Evolutionary conservation across 2,797 vertebrate genomes (phyloP).

Genomic region (Gambelia wislizenii): DNA sequence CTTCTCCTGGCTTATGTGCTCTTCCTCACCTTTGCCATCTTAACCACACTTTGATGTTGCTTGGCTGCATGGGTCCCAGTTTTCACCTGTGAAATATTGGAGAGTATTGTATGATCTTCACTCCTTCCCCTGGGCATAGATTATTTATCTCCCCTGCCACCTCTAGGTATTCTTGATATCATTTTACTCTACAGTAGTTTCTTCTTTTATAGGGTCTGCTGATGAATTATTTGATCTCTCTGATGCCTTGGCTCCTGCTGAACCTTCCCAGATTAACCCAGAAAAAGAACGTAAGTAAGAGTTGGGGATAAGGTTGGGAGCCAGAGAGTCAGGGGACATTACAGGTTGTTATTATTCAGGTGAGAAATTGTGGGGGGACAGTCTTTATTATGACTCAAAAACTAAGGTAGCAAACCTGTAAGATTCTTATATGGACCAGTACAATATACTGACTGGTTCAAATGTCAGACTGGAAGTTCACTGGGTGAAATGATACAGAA

Average conservation of each 20-base stretch:
- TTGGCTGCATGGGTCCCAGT: too few species aligned
- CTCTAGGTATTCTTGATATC: not conserved
- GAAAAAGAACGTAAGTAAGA: conserved; percentile 9
- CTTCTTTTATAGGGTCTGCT: not conserved
- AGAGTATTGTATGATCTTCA: not conserved
- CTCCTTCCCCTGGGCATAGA: not conserved
- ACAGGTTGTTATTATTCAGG: not conserved
- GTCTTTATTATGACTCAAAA: not conserved
- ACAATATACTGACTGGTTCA: too few species aligned
- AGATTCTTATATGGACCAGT: not conserved
- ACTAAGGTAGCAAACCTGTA: not conserved
- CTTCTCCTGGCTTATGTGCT: too few species aligned
- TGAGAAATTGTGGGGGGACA: not conserved
- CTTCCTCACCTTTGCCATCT: too few species aligned
- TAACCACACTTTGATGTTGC: too few species aligned
- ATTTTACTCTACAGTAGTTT: not conserved
- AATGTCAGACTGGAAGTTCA: not conserved
- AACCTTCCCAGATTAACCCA: not conserved
- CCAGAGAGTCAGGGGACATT: not conserved
- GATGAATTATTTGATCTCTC: not conserved
- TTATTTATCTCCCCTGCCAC: not conserved
- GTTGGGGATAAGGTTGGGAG: not conserved
- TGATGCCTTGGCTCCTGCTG: not conserved
- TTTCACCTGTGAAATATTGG: too few species aligned
- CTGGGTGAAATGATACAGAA: too few species aligned